Percentiles rank a stretch among this genome's conserved stretches.
These are phyloP conservation scores for Drosophila tanythrix DNA, from an alignment of 2,888 invertebrate genomes.

Conservation along the genomic window DNA sequence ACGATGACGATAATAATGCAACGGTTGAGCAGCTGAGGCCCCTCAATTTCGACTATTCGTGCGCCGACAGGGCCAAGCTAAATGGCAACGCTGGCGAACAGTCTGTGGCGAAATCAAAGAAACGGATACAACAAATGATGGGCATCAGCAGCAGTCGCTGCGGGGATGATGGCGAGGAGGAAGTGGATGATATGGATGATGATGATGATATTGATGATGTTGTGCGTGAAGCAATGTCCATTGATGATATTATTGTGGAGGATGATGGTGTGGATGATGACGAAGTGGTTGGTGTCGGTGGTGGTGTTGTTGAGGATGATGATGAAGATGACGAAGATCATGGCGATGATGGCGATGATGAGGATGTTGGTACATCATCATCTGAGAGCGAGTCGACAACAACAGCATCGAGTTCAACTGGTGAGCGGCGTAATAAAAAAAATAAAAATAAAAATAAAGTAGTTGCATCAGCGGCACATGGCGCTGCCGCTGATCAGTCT, in stretches of 20 bases:
- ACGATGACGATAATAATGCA: conserved; percentile 29
- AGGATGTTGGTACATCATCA: conserved; percentile 42
- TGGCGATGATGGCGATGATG: conserved; percentile 33
- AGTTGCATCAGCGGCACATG: conserved; percentile 49
- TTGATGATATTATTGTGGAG: conserved; percentile 69
- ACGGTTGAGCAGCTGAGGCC: conserved; percentile 1
- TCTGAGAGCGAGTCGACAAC: conserved; percentile 65
- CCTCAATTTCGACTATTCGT: conserved; percentile 23
- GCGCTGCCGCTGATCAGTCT: conserved; percentile 57
- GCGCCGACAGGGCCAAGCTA: conserved; percentile 31
- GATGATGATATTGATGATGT: conserved; percentile 22
- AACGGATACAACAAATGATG: conserved; percentile 1
- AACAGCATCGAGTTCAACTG: conserved; percentile 66
- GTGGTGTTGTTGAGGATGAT: conserved; percentile 49
- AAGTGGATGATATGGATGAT: conserved; percentile 16
- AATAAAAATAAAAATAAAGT: conserved; percentile 35
- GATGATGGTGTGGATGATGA: conserved; percentile 59
- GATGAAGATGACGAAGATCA: conserved; percentile 48
- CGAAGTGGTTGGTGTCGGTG: conserved; percentile 48
- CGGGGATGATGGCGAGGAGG: conserved; percentile 32
- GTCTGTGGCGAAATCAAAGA: conserved; percentile 21
- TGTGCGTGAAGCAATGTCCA: conserved; percentile 45
- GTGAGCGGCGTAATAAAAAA: conserved; percentile 66
- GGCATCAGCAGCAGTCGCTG: background rate
- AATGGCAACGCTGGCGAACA: conserved; percentile 48